Percentiles rank a stretch among this genome's conserved stretches.
Conservation (phyloP, 2,888 invertebrate species). For the Priocnemis perturbator region DNA sequence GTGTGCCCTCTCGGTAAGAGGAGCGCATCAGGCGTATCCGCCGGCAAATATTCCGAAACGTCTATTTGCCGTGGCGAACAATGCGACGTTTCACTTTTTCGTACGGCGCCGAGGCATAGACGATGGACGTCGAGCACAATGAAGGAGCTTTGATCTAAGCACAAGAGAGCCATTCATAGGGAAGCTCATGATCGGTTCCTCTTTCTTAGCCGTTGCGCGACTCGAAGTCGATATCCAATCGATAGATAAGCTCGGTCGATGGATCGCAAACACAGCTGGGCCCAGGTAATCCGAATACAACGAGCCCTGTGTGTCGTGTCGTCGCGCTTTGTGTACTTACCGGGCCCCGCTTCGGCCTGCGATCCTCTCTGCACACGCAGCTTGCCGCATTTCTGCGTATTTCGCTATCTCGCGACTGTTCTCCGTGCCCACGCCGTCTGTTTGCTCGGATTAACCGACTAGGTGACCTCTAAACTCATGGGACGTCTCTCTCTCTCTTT, state of each 20-base stretch:
- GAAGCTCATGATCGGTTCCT: not conserved
- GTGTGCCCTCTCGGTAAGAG: too few species aligned
- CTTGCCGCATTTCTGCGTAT: conserved; percentile 68
- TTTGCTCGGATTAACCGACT: conserved; percentile 67
- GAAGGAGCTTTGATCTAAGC: conserved; percentile 16
- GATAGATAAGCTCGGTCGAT: conserved; percentile 69
- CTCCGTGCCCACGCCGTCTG: conserved; percentile 39
- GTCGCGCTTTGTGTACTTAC: conserved; percentile 50
- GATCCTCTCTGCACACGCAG: conserved; percentile 67
- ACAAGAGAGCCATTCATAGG: not conserved
- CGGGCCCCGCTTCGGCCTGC: conserved; percentile 27
- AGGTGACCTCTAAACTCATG: conserved; percentile 50
- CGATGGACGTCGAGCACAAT: not conserved
- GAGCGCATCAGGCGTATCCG: conserved; percentile 1
- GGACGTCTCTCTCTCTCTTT: conserved; percentile 26
- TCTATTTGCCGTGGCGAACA: conserved; percentile 30
- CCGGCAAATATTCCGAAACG: conserved; percentile 18
- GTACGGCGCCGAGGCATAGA: too few species aligned
- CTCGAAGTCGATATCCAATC: conserved; percentile 64
- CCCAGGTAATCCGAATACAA: conserved; percentile 64
- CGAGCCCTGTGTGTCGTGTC: conserved; percentile 57
- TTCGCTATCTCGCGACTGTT: conserved; percentile 55
- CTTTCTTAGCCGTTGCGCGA: too few species aligned
- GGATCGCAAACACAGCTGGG: conserved; percentile 72
- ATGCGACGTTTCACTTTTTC: conserved; percentile 24